These are phyloP conservation scores for Opisthograptis luteolata DNA, from an alignment of 2,888 invertebrate genomes.

Conservation along the genomic window DNA sequence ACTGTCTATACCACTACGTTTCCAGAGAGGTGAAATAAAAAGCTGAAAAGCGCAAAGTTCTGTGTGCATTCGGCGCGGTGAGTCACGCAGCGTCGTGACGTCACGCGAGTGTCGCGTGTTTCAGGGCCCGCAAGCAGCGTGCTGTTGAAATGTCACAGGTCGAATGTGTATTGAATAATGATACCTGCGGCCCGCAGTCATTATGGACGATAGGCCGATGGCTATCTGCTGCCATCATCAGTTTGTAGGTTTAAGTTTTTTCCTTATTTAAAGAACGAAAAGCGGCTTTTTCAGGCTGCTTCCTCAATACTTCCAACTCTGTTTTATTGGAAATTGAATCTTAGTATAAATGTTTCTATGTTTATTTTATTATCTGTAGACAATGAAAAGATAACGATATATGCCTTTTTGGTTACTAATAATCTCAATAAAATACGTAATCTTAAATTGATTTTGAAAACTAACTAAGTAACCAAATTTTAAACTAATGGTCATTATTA, in stretches of 20 bases:
- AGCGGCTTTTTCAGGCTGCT: background rate
- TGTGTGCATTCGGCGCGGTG: conserved; percentile 47
- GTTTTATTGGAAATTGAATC: too few species aligned
- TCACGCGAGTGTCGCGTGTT: conserved; percentile 52
- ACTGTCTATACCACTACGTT: conserved; percentile 30
- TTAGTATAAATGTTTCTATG: too few species aligned
- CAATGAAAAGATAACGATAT: too few species aligned
- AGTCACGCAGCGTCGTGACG: conserved; percentile 50
- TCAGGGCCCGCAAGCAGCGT: conserved; percentile 9
- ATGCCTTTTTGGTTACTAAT: too few species aligned
- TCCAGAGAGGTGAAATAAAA: conserved; percentile 46
- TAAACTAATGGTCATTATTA: too few species aligned
- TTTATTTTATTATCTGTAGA: too few species aligned
- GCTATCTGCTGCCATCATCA: conserved; percentile 12
- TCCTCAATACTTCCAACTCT: background rate
- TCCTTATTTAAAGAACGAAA: background rate
- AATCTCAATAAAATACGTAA: too few species aligned
- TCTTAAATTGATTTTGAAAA: too few species aligned
- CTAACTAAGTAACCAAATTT: too few species aligned
- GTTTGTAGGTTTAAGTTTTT: background rate
- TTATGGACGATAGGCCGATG: conserved; percentile 20
- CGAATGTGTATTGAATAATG: conserved; percentile 30
- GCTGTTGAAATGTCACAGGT: conserved; percentile 35
- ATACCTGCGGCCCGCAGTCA: conserved; percentile 20
- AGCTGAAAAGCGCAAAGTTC: conserved; percentile 52